phyloP scores from a whole-genome alignment of 2,888 invertebrate species.

The Tetrapedia diversipes region DNA sequence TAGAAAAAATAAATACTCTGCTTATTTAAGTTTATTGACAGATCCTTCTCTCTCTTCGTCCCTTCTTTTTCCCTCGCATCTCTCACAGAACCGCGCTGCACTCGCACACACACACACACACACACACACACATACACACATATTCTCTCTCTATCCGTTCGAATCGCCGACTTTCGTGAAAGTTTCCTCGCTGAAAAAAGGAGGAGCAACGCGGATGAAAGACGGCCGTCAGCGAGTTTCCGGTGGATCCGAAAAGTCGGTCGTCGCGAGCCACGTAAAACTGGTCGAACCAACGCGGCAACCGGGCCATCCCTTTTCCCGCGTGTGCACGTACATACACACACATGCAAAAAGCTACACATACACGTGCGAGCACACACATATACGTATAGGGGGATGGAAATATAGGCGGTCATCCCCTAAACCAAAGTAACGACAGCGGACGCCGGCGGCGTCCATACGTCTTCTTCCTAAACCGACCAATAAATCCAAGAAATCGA shows the following conservation, averaged over 20 bases:
- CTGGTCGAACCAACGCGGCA: slow-evolving; percentile 49
- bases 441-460: slow-evolving; percentile 69
- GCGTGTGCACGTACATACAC: too few species aligned
- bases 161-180: slow-evolving; percentile 54
- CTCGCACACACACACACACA: not conserved
- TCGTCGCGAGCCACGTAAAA: slow-evolving; percentile 65
- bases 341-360: too few species aligned
- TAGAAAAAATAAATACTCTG: too few species aligned
- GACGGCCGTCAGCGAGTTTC: slow-evolving; percentile 67
- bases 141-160: not conserved
- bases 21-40: too few species aligned
- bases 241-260: slow-evolving; percentile 65
- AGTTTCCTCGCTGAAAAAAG: slow-evolving; percentile 25
- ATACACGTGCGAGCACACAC: slow-evolving; percentile 15
- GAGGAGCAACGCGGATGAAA: slow-evolving; percentile 55
- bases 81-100: too few species aligned
- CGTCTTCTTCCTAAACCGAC: slow-evolving; percentile 71
- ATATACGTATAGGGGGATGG: slow-evolving; percentile 44
- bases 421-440: slow-evolving; percentile 73
- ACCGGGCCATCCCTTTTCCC: slow-evolving; percentile 47
- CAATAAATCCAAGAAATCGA: slow-evolving; percentile 79
- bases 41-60: too few species aligned
- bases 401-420: slow-evolving; percentile 73
- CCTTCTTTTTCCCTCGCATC: too few species aligned
- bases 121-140: not conserved